Percentiles rank a stretch among this genome's conserved stretches.
These are phyloP conservation scores for Episyrphus balteatus DNA, from an alignment of 1,140 invertebrate genomes.

Conservation along the genomic window DNA sequence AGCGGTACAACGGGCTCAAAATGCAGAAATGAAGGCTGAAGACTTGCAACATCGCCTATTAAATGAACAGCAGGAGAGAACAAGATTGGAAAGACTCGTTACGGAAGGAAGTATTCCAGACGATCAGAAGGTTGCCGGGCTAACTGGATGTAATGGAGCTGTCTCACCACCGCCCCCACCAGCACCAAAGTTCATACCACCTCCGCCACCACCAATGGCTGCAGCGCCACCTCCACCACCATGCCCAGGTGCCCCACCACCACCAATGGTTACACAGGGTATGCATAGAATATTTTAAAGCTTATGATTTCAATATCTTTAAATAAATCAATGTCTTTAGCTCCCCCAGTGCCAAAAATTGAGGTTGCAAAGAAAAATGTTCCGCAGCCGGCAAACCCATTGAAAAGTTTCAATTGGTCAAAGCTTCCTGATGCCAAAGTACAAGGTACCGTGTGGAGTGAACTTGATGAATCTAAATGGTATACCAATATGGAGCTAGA, in stretches of 20 bases:
- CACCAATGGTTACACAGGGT: conserved; percentile 35
- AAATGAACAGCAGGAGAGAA: conserved; percentile 69
- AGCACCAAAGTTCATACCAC: conserved; percentile 45
- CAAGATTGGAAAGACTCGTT: conserved; percentile 71
- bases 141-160: conserved; percentile 32
- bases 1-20: conserved; percentile 64
- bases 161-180: conserved; percentile 49
- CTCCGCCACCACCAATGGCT: conserved; percentile 40
- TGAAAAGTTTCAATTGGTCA: conserved; percentile 97
- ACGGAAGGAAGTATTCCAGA: conserved; percentile 82
- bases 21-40: conserved; percentile 61
- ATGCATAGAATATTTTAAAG: background rate
- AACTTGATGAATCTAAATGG: conserved; percentile 84
- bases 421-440: conserved; percentile 82
- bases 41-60: conserved; percentile 65
- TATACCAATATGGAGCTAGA: conserved; percentile 87
- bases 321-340: conserved; percentile 7
- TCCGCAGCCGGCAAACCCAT: conserved; percentile 79
- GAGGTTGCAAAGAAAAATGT: conserved; percentile 59
- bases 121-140: conserved; percentile 67
- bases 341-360: conserved; percentile 42
- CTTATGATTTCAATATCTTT: background rate
- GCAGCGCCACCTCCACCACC: conserved; percentile 40
- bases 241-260: conserved; percentile 38
- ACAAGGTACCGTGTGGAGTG: conserved; percentile 87